Evolutionary conservation across 1,140 invertebrate genomes (phyloP), one percentile per base, ranked within the genome.

Genomic region (Drosophila prosaltans): DNA sequence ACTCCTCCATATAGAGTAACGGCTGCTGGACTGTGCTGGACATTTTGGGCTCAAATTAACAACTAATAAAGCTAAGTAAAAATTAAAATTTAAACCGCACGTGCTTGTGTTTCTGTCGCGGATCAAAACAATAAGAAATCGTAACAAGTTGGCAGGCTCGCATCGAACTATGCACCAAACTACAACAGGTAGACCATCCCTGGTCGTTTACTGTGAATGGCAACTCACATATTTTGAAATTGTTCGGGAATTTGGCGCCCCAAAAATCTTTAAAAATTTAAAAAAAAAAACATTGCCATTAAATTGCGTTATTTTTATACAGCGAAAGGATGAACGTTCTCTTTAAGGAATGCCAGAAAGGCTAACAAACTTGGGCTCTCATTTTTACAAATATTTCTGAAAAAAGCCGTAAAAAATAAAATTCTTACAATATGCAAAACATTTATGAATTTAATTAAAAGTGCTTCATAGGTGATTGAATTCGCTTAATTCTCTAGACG

Each of bases 1-100:
- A 83, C 81, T 94, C 93, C 24, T 92, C 91, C 80, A 94, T 77
- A 58, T 93, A 92, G 9, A 89, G 70, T 36, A 89, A 26, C 8
- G 84, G 85, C 28, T 81, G 65, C 1, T 84, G 54, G 2, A 40
- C 74, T 3, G 63, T 32, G 0, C 0, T 57, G 10, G 76, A 1
- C 80, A 83, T 86, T 41, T 59, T 60, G 26, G 0, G 11, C 32
- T 4, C 39, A 45, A 85, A 45, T 69, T 28, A 62, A 36, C 10
- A 67, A 65, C 3, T 40, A 32, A 62, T 40, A 16, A 28, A 61
- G 60, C 40, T 32, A 30, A 7, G 58, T 51, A 67, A 26, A 40
- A 66, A 60, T n/a, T n/a, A 60, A 69, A 48, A 21, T 40, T n/a
- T 36, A 10, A 58, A 39, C 69, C 68, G 83, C 83, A 86, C 82